Conservation (phyloP, 2,113 vertebrate genomes). For the Epinephelus fuscoguttatus region DNA sequence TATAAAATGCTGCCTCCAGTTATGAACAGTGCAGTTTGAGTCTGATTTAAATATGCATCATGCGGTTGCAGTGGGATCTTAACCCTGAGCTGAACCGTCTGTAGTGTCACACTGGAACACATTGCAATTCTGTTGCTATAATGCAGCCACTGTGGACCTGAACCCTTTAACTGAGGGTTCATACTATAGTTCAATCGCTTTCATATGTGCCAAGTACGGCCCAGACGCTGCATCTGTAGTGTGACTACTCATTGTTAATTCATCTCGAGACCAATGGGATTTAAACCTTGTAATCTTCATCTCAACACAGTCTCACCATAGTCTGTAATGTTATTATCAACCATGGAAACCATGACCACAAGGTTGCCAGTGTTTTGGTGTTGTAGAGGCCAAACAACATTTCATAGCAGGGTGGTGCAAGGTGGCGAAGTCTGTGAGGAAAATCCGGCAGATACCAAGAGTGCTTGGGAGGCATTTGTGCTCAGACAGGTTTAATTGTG, state of each 20-base stretch:
- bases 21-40: slow-evolving; percentile 45
- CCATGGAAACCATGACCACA: slow-evolving; percentile 22
- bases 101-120: slow-evolving; percentile 53
- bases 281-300: slow-evolving; percentile 40
- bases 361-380: slow-evolving; percentile 18
- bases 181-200: slow-evolving; percentile 50
- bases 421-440: slow-evolving; percentile 19
- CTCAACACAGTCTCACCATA: slow-evolving; percentile 16
- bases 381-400: slow-evolving; percentile 27
- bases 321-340: slow-evolving; percentile 24
- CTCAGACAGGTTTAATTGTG: slow-evolving; percentile 52
- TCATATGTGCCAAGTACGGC: slow-evolving; percentile 37
- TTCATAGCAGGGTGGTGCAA: slow-evolving; percentile 3
- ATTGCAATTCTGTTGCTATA: slow-evolving; percentile 43
- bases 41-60: slow-evolving; percentile 70
- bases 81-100: slow-evolving; percentile 65
- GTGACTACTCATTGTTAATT: slow-evolving; percentile 64
- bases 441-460: slow-evolving; percentile 22
- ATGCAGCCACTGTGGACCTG: slow-evolving; percentile 33
- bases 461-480: slow-evolving; percentile 31
- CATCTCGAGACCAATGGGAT: slow-evolving; percentile 45
- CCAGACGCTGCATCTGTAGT: slow-evolving; percentile 54
- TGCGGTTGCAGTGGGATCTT: slow-evolving; percentile 52
- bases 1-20: slow-evolving; percentile 53
- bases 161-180: slow-evolving; percentile 39